These are phyloP conservation scores for Machimus atricapillus DNA, from an alignment of 2,888 invertebrate species.

Conservation along the genomic window DNA sequence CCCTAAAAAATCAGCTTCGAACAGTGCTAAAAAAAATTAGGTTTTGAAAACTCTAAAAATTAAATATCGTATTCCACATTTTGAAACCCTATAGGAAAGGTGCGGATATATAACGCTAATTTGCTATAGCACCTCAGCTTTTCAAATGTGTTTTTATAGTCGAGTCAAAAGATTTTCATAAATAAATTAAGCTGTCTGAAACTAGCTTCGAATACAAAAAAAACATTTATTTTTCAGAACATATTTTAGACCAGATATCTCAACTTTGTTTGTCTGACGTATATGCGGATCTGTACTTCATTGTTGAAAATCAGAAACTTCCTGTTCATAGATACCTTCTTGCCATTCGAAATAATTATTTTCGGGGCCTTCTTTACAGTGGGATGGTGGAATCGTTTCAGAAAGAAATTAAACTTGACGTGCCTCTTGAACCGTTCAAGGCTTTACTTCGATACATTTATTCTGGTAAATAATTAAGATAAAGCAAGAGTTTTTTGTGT, in stretches of 20 bases:
- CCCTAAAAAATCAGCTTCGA: no score
- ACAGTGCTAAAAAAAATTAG: no score
- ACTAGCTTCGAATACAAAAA: no score
- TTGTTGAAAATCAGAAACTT: slow-evolving; percentile 75
- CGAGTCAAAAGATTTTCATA: no score
- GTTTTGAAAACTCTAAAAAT: no score
- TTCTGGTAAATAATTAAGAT: slow-evolving; percentile 67
- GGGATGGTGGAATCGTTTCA: slow-evolving; percentile 77
- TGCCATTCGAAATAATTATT: slow-evolving; percentile 95
- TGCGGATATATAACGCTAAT: no score
- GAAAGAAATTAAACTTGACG: slow-evolving; percentile 84
- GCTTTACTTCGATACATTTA: slow-evolving; percentile 93
- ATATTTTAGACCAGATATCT: slow-evolving; percentile 81
- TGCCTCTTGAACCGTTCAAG: slow-evolving; percentile 84
- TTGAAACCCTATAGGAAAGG: no score
- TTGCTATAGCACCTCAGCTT: no score
- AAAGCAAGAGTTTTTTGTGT: slow-evolving; percentile 50
- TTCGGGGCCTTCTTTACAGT: slow-evolving; percentile 82
- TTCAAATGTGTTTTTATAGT: no score
- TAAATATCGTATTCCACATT: no score
- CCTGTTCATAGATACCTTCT: slow-evolving; percentile 74
- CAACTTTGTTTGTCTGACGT: slow-evolving; percentile 84
- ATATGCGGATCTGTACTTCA: slow-evolving; percentile 88
- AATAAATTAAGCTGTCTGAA: no score
- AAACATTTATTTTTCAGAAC: neutral